Conservation (phyloP, 2,888 invertebrate species). For the Atherix ibis region DNA sequence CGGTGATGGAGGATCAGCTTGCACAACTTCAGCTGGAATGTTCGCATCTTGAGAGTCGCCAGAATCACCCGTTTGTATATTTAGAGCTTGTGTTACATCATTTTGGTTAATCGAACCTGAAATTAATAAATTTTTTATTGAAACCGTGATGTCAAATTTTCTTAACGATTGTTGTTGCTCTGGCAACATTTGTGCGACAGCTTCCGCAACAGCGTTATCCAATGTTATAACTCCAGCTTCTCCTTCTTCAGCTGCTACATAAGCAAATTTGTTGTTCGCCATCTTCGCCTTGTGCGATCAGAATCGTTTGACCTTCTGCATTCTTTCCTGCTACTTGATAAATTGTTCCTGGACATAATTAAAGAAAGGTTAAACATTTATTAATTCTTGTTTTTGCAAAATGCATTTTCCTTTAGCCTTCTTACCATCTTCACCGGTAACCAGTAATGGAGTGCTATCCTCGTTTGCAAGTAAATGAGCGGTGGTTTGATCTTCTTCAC, state of each 20-base stretch:
- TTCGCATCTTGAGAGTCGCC: constrained; percentile 47
- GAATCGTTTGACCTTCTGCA: constrained; percentile 57
- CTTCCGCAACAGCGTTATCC: constrained; percentile 31
- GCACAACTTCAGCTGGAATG: constrained; percentile 72
- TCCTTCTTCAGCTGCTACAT: constrained; percentile 45
- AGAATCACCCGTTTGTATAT: constrained; percentile 17
- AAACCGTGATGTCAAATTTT: no score
- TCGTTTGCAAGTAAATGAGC: constrained; percentile 34
- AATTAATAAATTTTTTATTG: no score
- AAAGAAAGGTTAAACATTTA: background rate
- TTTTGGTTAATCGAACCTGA: constrained; percentile 17
- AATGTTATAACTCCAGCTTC: constrained; percentile 36
- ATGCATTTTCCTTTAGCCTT: no score
- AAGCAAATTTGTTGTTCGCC: constrained; percentile 57
- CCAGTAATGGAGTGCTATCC: constrained; percentile 55
- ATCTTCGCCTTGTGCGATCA: constrained; percentile 57
- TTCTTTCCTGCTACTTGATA: constrained; percentile 60
- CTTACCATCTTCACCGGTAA: constrained; percentile 74
- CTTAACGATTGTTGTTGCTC: constrained; percentile 22
- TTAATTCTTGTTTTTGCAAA: background rate
- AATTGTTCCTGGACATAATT: constrained; percentile 19
- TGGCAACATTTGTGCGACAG: constrained; percentile 26
- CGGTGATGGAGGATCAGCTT: constrained; percentile 69
- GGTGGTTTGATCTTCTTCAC: constrained; percentile 36
- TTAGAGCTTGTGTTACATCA: constrained; percentile 10